Percentiles rank a stretch among this genome's conserved stretches.
These are phyloP conservation scores for Spizella passerina DNA, from an alignment of 2,797 vertebrate species.

Conservation along the genomic window DNA sequence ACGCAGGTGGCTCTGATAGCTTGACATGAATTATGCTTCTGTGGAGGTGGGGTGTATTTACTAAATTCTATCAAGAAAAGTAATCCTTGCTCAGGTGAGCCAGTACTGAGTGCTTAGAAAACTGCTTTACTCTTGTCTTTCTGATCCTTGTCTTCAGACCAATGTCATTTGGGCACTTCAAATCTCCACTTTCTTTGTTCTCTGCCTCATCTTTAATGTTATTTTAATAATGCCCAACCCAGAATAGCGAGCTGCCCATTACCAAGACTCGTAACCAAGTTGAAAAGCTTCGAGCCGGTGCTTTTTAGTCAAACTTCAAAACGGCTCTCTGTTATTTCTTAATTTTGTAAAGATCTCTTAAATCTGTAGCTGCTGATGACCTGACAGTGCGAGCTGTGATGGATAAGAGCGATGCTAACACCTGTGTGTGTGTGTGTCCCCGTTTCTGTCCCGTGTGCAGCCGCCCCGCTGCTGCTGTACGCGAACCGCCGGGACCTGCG, in stretches of 20 bases:
- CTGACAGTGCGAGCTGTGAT: neutral
- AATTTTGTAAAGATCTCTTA: neutral
- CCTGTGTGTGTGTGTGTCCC: neutral
- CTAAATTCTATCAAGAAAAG: neutral
- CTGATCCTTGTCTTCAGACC: neutral
- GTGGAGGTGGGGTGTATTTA: neutral
- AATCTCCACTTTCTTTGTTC: neutral
- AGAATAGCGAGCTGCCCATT: neutral
- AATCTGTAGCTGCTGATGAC: neutral
- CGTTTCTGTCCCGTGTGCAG: conserved; percentile 53
- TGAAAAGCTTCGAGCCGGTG: neutral
- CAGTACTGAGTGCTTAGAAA: neutral
- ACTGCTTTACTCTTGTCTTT: neutral
- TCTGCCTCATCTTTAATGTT: conserved; percentile 28
- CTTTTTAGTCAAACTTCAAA: neutral
- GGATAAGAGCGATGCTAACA: neutral
- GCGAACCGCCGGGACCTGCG: conserved; percentile 94
- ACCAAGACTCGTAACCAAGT: neutral
- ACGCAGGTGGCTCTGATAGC: neutral
- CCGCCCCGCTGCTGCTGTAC: conserved; percentile 90
- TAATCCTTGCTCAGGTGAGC: neutral
- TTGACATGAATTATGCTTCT: neutral
- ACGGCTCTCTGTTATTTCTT: neutral
- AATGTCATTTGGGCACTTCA: neutral
- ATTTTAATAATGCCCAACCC: conserved; percentile 1